Evolutionary conservation across 2,888 invertebrate genomes (phyloP), one percentile per base, ranked within the genome.

Genomic region (Sarcophaga subvicina): DNA sequence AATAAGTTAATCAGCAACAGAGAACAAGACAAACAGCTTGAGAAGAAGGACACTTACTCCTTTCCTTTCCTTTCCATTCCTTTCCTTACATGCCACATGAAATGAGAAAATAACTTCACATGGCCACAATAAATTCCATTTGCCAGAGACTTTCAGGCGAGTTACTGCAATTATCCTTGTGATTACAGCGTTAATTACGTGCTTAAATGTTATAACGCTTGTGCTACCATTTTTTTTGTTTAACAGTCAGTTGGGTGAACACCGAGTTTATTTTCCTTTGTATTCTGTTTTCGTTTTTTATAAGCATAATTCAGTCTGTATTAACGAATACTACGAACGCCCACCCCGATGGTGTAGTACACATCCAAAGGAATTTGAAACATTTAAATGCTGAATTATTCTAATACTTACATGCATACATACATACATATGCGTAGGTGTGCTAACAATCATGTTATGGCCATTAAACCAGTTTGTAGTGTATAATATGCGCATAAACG

Each of bases 111-210:
- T 76, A 70, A n/a, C 54, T 64, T 49, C 8, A 45, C 6, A 63
- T 17, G 8, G 2, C 49, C 49, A 17, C 27, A 3, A n/a, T 49
- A 62, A 14, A 25, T 17, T 60, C 64, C n/a, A 66, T 37, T 49
- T 22, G 63, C 54, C 60, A 49, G 25, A 45, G 25, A 17, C 37
- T 14, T 45, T 17, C 12, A 54, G 12, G 17, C 54, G 54, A 54
- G 54, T 54, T 75, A 67, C 10, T 59, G 54, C 80, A 71, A 69
- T 75, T 76, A 64, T 67, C 49, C 62, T 62, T 37, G 59, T 67
- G 83, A 84, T 86, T 84, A 86, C 80, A 84, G 84, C 87, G 81
- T 86, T 86, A 88, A 88, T 88, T 87, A 88, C 73, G 77, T 81
- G 86, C 83, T 76, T 67, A 76, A 77, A 83, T 81, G 84, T 84